Evolutionary conservation across 2,113 vertebrate genomes (phyloP).

Genomic region (Heterochromis multidens): DNA sequence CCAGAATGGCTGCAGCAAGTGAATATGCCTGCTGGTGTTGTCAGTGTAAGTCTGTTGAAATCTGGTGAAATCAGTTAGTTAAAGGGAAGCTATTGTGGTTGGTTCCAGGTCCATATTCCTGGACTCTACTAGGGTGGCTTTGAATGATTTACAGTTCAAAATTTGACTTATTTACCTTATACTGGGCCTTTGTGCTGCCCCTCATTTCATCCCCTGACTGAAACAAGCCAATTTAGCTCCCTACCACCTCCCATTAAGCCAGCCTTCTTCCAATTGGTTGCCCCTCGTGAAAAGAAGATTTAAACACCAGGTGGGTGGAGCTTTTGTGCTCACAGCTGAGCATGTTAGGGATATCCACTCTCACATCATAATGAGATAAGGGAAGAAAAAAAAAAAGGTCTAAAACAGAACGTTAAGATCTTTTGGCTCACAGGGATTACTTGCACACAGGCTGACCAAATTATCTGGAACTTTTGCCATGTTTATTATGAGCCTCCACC

Average conservation of each 20-base stretch:
- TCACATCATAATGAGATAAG: background rate
- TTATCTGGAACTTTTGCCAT: background rate
- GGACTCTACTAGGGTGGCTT: background rate
- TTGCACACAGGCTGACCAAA: background rate
- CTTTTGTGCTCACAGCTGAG: background rate
- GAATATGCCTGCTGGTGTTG: conserved; percentile 26
- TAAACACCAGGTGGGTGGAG: background rate
- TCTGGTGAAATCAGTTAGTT: conserved; percentile 31
- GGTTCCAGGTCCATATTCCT: background rate
- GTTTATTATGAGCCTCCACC: background rate
- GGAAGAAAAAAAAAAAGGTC: background rate
- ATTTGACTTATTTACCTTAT: background rate
- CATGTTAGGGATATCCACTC: background rate
- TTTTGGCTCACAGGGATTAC: background rate
- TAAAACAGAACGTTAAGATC: background rate
- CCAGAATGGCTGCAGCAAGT: background rate
- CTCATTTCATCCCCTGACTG: background rate
- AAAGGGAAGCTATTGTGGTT: background rate
- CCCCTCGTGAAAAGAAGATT: background rate
- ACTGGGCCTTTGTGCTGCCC: background rate
- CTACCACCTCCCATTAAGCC: background rate
- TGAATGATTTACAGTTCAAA: background rate
- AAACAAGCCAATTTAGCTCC: background rate
- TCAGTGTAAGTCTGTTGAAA: background rate
- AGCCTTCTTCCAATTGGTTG: background rate